Evolutionary conservation across 1,140 invertebrate species (phyloP).

Genomic region (Physella acuta): DNA sequence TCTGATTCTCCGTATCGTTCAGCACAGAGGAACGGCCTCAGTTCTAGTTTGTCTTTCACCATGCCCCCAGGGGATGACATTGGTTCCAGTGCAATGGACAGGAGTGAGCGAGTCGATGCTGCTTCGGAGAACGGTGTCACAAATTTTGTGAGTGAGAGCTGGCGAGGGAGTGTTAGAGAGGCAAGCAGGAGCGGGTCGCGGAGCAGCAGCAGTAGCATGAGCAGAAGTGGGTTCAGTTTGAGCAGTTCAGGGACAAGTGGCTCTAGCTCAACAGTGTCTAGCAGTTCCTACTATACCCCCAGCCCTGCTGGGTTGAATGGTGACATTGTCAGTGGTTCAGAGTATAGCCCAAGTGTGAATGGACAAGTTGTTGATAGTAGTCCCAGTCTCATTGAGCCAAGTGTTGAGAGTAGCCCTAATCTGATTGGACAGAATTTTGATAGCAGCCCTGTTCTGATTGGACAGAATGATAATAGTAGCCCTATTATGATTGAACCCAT

Average conservation of each 20-base stretch:
- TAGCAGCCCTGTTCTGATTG: neutral
- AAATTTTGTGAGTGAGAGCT: neutral
- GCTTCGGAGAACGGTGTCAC: neutral
- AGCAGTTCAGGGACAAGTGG: neutral
- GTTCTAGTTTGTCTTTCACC: neutral
- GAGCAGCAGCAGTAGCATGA: neutral
- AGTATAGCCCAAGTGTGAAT: neutral
- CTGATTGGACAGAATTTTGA: too few species aligned
- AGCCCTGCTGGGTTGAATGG: neutral
- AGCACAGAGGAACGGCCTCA: too few species aligned
- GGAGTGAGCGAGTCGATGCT: neutral
- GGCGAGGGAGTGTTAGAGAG: neutral
- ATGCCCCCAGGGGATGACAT: neutral
- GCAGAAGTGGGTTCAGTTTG: conserved; percentile 3
- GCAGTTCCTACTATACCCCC: conserved; percentile 6
- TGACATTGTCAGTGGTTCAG: neutral
- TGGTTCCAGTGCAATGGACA: neutral
- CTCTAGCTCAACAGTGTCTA: neutral
- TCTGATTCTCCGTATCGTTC: neutral
- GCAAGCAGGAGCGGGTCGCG: neutral
- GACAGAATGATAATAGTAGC: neutral
- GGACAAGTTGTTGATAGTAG: neutral
- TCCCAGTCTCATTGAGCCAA: too few species aligned
- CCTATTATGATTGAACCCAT: too few species aligned
- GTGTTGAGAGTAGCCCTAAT: too few species aligned